Conservation (phyloP, 2,888 invertebrate species). For the Dolomedes plantarius region DNA sequence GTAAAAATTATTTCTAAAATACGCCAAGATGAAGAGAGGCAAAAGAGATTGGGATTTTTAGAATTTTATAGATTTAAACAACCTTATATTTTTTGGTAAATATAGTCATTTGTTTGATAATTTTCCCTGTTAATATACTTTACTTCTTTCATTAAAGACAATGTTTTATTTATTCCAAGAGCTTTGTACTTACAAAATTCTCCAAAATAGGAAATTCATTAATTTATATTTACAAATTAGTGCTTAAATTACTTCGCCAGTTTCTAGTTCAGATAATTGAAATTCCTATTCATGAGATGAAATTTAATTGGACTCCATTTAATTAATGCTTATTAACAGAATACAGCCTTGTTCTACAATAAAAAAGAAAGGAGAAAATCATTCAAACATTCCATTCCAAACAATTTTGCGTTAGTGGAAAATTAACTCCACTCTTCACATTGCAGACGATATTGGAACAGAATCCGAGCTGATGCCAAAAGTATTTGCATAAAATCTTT, state of each 20-base stretch:
- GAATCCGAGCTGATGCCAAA: not conserved
- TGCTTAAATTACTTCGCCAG: not conserved
- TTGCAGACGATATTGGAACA: not conserved
- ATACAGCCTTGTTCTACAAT: not conserved
- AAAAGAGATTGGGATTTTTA: no score
- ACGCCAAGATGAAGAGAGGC: no score
- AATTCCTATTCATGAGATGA: slow-evolving; percentile 4
- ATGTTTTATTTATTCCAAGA: no score
- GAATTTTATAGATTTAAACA: no score
- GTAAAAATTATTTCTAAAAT: no score
- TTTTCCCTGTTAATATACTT: no score
- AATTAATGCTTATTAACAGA: not conserved
- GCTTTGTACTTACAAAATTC: no score
- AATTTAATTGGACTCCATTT: not conserved
- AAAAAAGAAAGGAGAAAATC: not conserved
- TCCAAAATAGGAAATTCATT: not conserved
- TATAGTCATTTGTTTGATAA: no score
- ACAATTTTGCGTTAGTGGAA: not conserved
- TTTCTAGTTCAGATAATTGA: not conserved
- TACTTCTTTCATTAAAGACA: no score
- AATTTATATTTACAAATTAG: not conserved
- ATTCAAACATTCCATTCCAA: not conserved
- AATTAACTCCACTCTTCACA: not conserved
- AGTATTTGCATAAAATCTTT: not conserved
- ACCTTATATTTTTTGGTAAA: no score